These are phyloP conservation scores for Pandemis corylana DNA, from an alignment of 2,888 invertebrate genomes.

Conservation along the genomic window DNA sequence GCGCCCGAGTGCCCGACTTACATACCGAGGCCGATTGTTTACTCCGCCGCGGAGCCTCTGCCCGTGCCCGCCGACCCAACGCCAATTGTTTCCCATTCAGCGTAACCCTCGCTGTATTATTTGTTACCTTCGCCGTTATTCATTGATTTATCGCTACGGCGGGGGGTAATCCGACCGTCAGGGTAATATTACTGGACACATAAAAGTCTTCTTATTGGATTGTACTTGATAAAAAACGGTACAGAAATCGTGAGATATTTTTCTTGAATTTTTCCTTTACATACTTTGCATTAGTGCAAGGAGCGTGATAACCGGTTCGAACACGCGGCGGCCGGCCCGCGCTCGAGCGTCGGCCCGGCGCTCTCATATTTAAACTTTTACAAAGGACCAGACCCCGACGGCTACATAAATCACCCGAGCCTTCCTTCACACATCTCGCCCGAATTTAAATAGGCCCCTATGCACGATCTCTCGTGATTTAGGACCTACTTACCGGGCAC, in stretches of 20 bases:
- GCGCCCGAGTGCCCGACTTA: constrained; percentile 44
- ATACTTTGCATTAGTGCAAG: constrained; percentile 22
- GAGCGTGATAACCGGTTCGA: constrained; percentile 45
- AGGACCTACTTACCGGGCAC: constrained; percentile 61
- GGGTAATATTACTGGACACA: constrained; percentile 29
- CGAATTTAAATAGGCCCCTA: constrained; percentile 78
- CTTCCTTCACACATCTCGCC: constrained; percentile 76
- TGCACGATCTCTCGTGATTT: constrained; percentile 74
- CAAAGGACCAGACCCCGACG: constrained; percentile 65
- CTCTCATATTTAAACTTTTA: constrained; percentile 78
- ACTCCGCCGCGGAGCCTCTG: constrained; percentile 51
- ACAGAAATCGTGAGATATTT: not conserved
- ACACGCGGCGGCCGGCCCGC: constrained; percentile 43
- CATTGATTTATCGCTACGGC: constrained; percentile 37
- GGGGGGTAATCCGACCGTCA: constrained; percentile 10
- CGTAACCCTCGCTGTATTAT: constrained; percentile 41
- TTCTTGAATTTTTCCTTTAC: not conserved
- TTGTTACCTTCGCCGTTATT: constrained; percentile 37
- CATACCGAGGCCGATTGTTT: constrained; percentile 60
- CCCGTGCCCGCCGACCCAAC: constrained; percentile 25
- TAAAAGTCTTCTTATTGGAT: constrained; percentile 21
- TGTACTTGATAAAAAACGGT: not conserved
- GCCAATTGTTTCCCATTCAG: constrained; percentile 41
- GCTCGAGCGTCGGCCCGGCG: constrained; percentile 46
- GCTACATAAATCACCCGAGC: constrained; percentile 74